A percentile compares a stretch with the other conserved stretches of the same genome.
Evolutionary conservation across 1,140 invertebrate species (phyloP).

Genomic region (Periplaneta americana): DNA sequence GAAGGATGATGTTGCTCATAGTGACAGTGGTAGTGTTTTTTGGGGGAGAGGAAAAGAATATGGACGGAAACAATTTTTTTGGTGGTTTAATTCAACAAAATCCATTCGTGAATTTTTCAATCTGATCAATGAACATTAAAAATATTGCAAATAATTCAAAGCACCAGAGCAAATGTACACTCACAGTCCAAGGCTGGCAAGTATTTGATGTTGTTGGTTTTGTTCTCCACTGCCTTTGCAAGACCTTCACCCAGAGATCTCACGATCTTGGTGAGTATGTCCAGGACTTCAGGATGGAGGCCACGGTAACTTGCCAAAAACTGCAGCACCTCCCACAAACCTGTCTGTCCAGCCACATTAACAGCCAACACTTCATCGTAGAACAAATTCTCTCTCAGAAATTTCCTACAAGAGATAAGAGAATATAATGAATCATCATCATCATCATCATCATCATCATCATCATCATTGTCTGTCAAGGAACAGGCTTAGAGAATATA

Average conservation of each 20-base stretch:
- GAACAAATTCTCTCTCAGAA: conserved; percentile 58
- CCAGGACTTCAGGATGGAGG: conserved; percentile 42
- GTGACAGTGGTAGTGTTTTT: too few relatives aligned
- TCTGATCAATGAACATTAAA: too few relatives aligned
- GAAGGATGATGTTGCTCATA: too few relatives aligned
- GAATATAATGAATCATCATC: background rate
- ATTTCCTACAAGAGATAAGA: conserved; percentile 31
- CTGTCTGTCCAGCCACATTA: conserved; percentile 54
- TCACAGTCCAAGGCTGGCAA: background rate
- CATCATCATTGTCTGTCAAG: too few relatives aligned
- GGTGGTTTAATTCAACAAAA: too few relatives aligned
- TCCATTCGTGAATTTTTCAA: too few relatives aligned
- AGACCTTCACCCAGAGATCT: conserved; percentile 25
- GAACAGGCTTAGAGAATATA: too few relatives aligned
- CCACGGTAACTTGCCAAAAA: conserved; percentile 51
- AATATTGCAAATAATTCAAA: too few relatives aligned
- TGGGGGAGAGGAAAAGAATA: too few relatives aligned
- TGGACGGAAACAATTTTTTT: too few relatives aligned
- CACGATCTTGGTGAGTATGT: conserved; percentile 6
- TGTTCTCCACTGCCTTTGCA: conserved; percentile 31
- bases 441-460: too few relatives aligned
- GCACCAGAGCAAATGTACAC: too few relatives aligned
- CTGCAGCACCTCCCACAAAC: conserved; percentile 52
- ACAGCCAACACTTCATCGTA: conserved; percentile 64
- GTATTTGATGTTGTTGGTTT: background rate